Evolutionary conservation across 2,113 vertebrate genomes (phyloP).

Genomic region (Rhinopomastus cyanomelas): DNA sequence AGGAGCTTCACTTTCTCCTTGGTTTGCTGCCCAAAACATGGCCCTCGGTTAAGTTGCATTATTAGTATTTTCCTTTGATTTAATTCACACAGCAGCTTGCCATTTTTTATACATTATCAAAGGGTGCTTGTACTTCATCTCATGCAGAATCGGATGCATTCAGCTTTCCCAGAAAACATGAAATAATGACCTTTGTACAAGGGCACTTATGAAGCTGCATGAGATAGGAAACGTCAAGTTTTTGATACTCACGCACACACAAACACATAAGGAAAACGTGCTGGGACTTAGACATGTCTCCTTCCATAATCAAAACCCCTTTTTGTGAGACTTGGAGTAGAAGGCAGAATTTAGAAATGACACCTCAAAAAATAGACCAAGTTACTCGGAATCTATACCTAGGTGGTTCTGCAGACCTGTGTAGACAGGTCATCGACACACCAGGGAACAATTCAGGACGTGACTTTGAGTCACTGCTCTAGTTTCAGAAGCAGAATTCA

Average conservation of each 20-base stretch:
- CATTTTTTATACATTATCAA: neutral
- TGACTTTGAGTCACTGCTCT: neutral
- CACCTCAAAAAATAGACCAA: neutral
- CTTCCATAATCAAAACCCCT: neutral
- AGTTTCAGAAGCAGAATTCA: slow-evolving; percentile 7
- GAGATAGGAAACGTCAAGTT: neutral
- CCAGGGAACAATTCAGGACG: neutral
- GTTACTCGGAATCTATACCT: neutral
- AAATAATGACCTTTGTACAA: slow-evolving; percentile 16
- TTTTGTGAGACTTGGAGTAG: neutral
- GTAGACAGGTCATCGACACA: neutral
- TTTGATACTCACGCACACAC: neutral
- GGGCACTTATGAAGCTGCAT: neutral
- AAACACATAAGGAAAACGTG: neutral
- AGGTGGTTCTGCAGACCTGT: neutral
- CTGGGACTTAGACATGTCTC: neutral
- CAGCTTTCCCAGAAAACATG: neutral
- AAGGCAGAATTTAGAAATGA: neutral
- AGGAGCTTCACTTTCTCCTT: slow-evolving; percentile 98
- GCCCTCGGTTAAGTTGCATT: slow-evolving; percentile 36
- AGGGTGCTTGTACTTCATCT: neutral
- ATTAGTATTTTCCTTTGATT: neutral
- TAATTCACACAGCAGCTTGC: neutral
- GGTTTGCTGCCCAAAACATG: slow-evolving; percentile 86
- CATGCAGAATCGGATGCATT: neutral